Evolutionary conservation across 2,888 invertebrate species (phyloP).

Genomic region (Aspidiotus rigidus): DNA sequence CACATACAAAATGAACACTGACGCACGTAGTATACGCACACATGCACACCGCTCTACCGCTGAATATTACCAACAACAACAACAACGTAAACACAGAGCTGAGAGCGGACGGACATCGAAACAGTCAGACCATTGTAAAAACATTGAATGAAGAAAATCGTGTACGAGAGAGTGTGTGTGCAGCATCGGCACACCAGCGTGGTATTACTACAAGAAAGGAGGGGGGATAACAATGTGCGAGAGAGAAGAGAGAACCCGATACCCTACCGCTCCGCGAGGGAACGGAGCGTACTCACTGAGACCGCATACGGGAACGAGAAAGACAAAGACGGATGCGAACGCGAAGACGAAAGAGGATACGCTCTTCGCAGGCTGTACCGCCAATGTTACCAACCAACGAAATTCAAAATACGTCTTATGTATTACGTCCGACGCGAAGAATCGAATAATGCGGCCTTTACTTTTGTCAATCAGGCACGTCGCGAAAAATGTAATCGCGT

Average conservation of each 20-base stretch:
- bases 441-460: too few species aligned
- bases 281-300: neutral
- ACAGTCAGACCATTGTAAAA: slow-evolving; percentile 26
- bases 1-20: slow-evolving; percentile 19
- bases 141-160: slow-evolving; percentile 26
- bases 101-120: slow-evolving; percentile 12
- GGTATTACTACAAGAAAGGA: neutral
- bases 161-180: neutral
- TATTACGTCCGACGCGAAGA: too few species aligned
- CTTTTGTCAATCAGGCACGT: too few species aligned
- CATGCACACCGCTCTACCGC: slow-evolving; percentile 12
- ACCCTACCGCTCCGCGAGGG: too few species aligned
- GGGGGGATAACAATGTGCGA: neutral
- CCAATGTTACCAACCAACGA: too few species aligned
- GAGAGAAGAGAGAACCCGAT: neutral
- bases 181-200: neutral
- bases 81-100: slow-evolving; percentile 27
- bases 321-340: neutral
- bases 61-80: slow-evolving; percentile 15
- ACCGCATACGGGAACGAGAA: slow-evolving; percentile 8
- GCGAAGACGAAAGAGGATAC: slow-evolving; percentile 18
- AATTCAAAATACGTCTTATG: too few species aligned
- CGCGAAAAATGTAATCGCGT: too few species aligned
- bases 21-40: slow-evolving; percentile 15
- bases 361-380: neutral